Percentiles rank a stretch among this genome's conserved stretches.
phyloP scores from a whole-genome alignment of 2,888 invertebrate genomes.

The Alentia gelatinosa region DNA sequence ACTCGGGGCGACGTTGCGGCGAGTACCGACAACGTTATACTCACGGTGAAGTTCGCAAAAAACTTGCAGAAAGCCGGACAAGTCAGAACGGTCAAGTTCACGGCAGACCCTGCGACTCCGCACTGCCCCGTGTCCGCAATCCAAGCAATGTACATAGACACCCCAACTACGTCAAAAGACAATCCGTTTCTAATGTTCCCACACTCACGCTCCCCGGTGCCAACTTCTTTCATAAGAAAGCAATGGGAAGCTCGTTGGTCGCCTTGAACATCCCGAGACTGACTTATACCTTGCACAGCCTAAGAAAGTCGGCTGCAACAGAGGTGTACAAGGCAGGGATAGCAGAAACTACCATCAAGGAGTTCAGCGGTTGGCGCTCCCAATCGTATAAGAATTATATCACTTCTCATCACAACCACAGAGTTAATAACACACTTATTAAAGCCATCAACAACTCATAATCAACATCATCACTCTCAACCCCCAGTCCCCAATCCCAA shows the following conservation, averaged over 20 bases:
- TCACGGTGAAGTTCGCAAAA: background rate
- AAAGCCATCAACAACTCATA: background rate
- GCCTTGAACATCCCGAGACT: no score
- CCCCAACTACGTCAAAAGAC: background rate
- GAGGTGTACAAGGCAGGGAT: background rate
- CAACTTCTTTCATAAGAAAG: background rate
- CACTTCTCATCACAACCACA: background rate
- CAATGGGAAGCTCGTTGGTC: no score
- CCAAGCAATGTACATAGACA: background rate
- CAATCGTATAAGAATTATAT: background rate
- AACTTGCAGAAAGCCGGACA: background rate
- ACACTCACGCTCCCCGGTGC: background rate
- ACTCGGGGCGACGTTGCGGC: background rate
- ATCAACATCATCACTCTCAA: no score
- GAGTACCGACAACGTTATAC: background rate
- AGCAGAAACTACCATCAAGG: background rate
- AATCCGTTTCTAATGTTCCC: background rate
- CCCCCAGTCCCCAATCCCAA: no score
- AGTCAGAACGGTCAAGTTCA: background rate
- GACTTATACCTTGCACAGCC: background rate
- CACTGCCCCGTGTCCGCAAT: background rate
- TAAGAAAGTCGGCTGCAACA: background rate
- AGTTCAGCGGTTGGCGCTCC: background rate
- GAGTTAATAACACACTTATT: background rate
- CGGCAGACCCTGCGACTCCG: background rate